Base-by-base conservation (phyloP, 1,140 invertebrate genomes). In the Drosophila leontia region DNA sequence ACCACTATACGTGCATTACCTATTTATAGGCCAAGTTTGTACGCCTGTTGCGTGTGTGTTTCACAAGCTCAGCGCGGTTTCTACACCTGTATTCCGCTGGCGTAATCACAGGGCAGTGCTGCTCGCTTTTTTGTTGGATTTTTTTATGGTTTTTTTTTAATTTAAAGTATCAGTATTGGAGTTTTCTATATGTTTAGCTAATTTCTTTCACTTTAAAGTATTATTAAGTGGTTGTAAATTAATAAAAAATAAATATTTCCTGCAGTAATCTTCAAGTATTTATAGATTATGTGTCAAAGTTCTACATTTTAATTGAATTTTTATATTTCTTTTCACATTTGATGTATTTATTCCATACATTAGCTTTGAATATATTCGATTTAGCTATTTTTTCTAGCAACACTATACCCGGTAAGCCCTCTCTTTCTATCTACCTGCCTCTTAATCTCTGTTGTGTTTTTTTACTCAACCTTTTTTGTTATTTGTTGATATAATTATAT, bases 1-100 rank as follows among this genome's bases (percentile, higher is more conserved):
- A 23, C 37, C 47, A 48, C 47, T 48, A 48, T 78, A 71, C 45
- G 75, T 78, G 76, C 64, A 35, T 2, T 29, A 29, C 58, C 77
- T 82, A 78, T 75, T 83, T 88, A 78, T 88, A 68, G 84, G 81
- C 85, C 84, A 71, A 75, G 65, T 75, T 83, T 69, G 39, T 50
- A 39, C 85, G 82, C 78, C 84, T 83, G 84, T 83, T 87, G 80
- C 76, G 82, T 68, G 71, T 67, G 76, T 62, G n/a, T 76, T 64
- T 64, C 64, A 57, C 44, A 78, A 69, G 57, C 65, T 23, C 51
- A 61, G 45, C 41, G 59, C 32, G 41, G 42, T 47, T 56, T 71
- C 58, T 67, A 57, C 57, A 69, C 71, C 51, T 80, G 65, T 62
- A 42, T 48, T 26, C 11, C 57, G 37, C 57, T 78, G 47, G 55